Conservation (phyloP, 2,888 invertebrate species). For the Rotaria macrura region DNA sequence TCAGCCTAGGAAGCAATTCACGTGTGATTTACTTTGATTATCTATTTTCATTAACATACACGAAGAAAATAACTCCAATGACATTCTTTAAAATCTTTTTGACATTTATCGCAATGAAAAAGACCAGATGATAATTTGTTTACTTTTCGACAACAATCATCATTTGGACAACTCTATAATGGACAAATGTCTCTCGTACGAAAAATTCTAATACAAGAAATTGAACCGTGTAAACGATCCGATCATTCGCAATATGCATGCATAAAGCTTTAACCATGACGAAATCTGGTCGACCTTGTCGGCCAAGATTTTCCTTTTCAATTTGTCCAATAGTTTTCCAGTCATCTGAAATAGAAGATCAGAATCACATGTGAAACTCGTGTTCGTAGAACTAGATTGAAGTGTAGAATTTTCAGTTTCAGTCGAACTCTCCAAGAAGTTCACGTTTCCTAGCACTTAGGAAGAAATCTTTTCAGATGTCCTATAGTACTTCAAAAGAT, state of each 20-base stretch:
- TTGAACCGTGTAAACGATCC: constrained; percentile 66
- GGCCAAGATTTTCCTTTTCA: constrained; percentile 59
- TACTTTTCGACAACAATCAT: constrained; percentile 86
- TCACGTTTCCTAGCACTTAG: no score
- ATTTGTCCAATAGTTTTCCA: constrained; percentile 71
- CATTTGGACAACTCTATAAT: constrained; percentile 66
- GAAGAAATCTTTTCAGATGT: no score
- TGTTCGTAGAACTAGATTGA: no score
- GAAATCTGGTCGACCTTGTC: constrained; percentile 67
- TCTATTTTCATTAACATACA: background rate
- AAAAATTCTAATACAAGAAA: background rate
- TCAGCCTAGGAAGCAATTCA: constrained; percentile 58
- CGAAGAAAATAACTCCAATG: constrained; percentile 56
- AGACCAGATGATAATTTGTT: constrained; percentile 74
- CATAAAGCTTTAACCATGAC: constrained; percentile 69
- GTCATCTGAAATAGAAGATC: constrained; percentile 37
- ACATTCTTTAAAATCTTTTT: constrained; percentile 68
- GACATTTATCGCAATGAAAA: constrained; percentile 89
- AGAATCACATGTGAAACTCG: no score
- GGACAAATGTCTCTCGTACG: background rate
- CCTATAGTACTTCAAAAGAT: no score
- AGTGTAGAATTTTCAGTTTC: no score
- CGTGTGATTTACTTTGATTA: background rate
- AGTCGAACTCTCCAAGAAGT: no score
- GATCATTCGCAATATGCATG: constrained; percentile 67